Evolutionary conservation across 2,888 invertebrate genomes (phyloP), one percentile per base, ranked within the genome.

Genomic region (Lutraria lutraria): DNA sequence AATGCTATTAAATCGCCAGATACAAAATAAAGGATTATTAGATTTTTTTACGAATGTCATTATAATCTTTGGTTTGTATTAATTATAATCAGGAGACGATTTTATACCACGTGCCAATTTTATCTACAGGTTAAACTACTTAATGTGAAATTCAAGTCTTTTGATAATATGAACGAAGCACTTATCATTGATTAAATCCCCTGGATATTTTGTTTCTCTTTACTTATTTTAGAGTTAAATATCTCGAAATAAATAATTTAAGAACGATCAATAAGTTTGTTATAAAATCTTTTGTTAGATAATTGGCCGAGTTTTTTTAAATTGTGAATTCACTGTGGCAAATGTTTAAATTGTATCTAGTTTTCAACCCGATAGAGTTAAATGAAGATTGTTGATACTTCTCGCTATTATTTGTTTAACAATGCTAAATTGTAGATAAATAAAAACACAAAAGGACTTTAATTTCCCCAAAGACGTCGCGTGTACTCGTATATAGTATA

Each of bases 391-490:
- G 4, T 16, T 31, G 34, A 31, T 76, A 72, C 31, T 72, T 34
- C 4, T 76, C 13, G 6, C 15, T 1, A 76, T 31, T 34, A n/a
- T 76, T 76, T 76, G 76, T 34, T 76, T 34, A 31, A 31, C 29
- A 6, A 31, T 13, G 31, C 25, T 34, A 76, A 31, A 2, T n/a
- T 25, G 1, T 19, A 31, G 15, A 76, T 12, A 76, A 31, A 31
- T 34, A 31, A n/a, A n/a, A 76, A 76, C 76, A 8, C 34, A 76
- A 76, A 76, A 0, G 76, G 31, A 34, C 31, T 31, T 76, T 76
- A 76, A 76, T 76, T 76, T 76, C 76, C 12, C 76, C 76, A 76
- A 76, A 76, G 76, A 76, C 31, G 76, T 76, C 76, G 76, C 76
- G 76, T 76, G 76, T 13, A 43, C 43, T 43, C 43, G 43, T 43